Conservation (phyloP, 1,140 invertebrate species). For the Listronotus oregonensis region DNA sequence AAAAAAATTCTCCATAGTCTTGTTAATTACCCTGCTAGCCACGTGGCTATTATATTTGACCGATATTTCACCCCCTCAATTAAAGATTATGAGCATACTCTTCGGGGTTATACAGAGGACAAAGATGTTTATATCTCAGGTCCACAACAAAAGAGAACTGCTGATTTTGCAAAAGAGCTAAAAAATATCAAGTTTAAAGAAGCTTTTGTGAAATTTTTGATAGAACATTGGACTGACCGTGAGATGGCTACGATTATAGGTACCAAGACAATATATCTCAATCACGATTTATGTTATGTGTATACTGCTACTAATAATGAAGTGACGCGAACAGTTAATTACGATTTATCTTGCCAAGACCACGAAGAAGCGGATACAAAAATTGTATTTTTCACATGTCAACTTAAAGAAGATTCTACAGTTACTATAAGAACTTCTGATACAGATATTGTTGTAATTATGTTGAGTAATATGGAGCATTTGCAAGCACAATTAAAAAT, state of each 20-base stretch:
- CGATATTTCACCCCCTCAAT: too few relatives aligned
- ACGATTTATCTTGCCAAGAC: constrained; percentile 24
- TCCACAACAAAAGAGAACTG: constrained; percentile 22
- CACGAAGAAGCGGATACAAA: constrained; percentile 27
- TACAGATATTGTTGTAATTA: constrained; percentile 26
- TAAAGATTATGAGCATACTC: too few relatives aligned
- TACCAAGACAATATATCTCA: constrained; percentile 21
- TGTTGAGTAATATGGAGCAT: constrained; percentile 30
- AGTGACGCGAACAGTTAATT: constrained; percentile 23
- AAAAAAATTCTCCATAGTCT: too few relatives aligned
- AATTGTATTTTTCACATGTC: constrained; percentile 14
- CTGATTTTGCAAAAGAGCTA: constrained; percentile 32
- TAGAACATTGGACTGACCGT: constrained; percentile 10
- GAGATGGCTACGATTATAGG: constrained; percentile 1
- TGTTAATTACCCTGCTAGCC: too few relatives aligned
- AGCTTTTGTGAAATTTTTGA: constrained; percentile 28
- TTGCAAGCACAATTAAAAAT: constrained; percentile 17
- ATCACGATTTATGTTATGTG: constrained; percentile 13
- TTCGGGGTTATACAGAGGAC: too few relatives aligned
- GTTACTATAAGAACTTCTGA: constrained; percentile 24
- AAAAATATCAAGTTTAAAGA: constrained; percentile 32
- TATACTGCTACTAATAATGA: constrained; percentile 23
- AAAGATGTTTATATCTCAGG: constrained; percentile 13
- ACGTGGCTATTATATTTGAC: too few relatives aligned
- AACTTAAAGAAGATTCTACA: constrained; percentile 17